A percentile compares a stretch with the other conserved stretches of the same genome.
These are phyloP conservation scores for Plebejus melissa DNA, from an alignment of 2,888 invertebrate species.

Conservation along the genomic window DNA sequence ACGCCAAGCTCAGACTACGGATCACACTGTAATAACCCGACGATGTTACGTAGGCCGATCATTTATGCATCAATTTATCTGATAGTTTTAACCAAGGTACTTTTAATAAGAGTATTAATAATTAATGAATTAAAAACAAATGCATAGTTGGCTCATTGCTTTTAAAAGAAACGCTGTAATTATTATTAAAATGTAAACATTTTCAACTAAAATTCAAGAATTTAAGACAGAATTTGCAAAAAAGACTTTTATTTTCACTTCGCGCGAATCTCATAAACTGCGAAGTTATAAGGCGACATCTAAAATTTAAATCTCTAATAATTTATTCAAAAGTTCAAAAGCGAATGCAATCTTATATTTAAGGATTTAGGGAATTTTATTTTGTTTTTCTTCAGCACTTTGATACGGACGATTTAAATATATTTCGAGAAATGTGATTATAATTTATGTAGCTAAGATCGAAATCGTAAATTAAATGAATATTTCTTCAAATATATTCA, in stretches of 20 bases:
- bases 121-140: neutral
- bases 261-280: neutral
- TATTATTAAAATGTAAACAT: neutral
- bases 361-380: neutral
- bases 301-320: slow-evolving; percentile 28
- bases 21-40: too few relatives aligned
- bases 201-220: neutral
- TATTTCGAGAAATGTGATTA: neutral
- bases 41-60: too few relatives aligned
- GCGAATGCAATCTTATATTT: slow-evolving; percentile 8
- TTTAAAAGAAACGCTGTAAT: neutral
- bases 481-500: neutral
- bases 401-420: neutral
- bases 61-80: neutral
- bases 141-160: neutral
- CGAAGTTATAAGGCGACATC: neutral
- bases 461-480: neutral
- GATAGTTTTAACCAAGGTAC: neutral
- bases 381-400: neutral
- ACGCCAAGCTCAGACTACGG: too few relatives aligned
- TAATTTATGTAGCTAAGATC: neutral
- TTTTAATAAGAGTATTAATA: neutral
- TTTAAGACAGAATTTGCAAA: neutral
- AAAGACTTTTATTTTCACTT: neutral
- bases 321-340: slow-evolving; percentile 31